Percentiles rank a stretch among this genome's conserved stretches.
Conservation (phyloP, 2,113 vertebrate species). For the Labeo catla region DNA sequence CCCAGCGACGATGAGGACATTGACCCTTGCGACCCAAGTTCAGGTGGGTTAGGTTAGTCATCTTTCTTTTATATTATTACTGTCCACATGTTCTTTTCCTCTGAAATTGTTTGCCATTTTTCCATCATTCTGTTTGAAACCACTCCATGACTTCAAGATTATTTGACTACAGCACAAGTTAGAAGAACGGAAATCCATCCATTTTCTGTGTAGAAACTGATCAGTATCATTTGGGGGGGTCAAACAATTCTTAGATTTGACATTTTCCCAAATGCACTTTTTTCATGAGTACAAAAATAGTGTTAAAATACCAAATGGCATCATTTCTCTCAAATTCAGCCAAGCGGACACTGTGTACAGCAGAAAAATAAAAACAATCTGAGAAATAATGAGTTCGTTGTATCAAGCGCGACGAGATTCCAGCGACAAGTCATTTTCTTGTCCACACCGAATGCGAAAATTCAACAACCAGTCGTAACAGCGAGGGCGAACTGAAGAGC, state of each 20-base stretch:
- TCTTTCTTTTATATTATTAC: conserved; percentile 87
- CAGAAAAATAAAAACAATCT: conserved; percentile 1
- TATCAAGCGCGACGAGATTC: background rate
- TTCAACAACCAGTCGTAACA: background rate
- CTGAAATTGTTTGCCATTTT: conserved; percentile 8
- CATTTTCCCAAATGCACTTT: conserved; percentile 19
- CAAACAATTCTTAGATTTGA: conserved; percentile 2
- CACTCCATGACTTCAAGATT: background rate
- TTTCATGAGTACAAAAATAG: background rate
- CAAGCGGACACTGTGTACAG: background rate
- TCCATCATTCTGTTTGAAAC: background rate
- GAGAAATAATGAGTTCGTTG: background rate
- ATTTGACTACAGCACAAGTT: background rate
- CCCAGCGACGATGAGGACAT: conserved; percentile 84
- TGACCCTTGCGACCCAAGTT: conserved; percentile 91
- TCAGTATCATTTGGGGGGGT: background rate
- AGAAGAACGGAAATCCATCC: background rate
- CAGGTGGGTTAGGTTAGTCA: conserved; percentile 95
- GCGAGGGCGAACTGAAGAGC: background rate
- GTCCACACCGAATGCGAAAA: background rate
- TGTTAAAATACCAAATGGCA: conserved; percentile 1
- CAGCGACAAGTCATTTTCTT: background rate
- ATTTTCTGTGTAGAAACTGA: background rate
- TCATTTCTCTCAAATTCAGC: background rate
- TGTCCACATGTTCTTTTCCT: conserved; percentile 61